Conservation (phyloP, 2,888 invertebrate genomes). For the Rosalia funebris region DNA sequence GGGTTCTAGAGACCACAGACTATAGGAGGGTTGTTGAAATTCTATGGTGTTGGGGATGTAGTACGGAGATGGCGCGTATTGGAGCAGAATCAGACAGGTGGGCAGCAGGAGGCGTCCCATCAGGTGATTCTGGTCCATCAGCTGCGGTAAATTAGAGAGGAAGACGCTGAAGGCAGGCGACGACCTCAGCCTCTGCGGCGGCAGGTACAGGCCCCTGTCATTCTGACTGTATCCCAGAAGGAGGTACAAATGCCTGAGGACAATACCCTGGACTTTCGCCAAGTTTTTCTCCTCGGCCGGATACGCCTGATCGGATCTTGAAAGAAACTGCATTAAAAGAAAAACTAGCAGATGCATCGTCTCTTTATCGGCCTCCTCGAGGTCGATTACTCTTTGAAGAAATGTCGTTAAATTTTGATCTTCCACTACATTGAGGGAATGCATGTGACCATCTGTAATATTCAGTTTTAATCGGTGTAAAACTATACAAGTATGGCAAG, state of each 20-base stretch:
- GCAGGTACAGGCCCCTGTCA: conserved; percentile 91
- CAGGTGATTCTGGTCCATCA: conserved; percentile 94
- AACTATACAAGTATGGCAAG: no score
- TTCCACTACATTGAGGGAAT: conserved; percentile 84
- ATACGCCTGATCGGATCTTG: conserved; percentile 82
- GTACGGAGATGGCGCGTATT: conserved; percentile 85
- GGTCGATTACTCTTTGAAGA: conserved; percentile 88
- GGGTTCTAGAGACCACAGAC: conserved; percentile 88
- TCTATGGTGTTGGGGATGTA: conserved; percentile 66
- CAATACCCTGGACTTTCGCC: conserved; percentile 84
- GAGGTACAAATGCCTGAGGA: conserved; percentile 90
- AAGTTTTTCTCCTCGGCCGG: conserved; percentile 87
- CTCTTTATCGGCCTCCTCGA: conserved; percentile 94
- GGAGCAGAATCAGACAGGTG: conserved; percentile 81
- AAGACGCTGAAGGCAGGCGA: conserved; percentile 97
- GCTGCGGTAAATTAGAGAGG: conserved; percentile 90
- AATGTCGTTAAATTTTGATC: conserved; percentile 81
- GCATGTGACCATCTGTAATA: conserved; percentile 80
- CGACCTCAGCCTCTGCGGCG: conserved; percentile 85
- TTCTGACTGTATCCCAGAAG: conserved; percentile 92
- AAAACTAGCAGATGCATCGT: conserved; percentile 94
- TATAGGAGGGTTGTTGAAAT: conserved; percentile 79
- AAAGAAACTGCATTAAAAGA: conserved; percentile 96
- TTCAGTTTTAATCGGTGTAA: neutral
- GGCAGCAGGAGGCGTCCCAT: conserved; percentile 92